phyloP scores from a whole-genome alignment of 2,888 invertebrate species.

The Lasioglossum malachurum region DNA sequence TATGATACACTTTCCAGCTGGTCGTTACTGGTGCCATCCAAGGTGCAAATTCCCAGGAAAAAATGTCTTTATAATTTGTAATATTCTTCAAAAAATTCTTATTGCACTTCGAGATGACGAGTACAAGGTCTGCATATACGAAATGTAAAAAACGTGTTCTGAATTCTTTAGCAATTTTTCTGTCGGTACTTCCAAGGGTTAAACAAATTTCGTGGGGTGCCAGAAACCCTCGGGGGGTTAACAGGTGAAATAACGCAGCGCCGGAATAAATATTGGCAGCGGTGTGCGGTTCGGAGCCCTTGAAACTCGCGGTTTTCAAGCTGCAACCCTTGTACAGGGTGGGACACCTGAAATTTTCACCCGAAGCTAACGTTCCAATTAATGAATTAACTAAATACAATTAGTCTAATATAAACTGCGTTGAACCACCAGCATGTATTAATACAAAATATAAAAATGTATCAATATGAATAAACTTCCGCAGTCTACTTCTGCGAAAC shows the following conservation, averaged over 20 bases:
- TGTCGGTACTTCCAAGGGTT: not conserved
- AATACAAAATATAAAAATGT: too few relatives aligned
- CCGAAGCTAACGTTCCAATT: too few relatives aligned
- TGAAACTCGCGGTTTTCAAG: not conserved
- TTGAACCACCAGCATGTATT: too few relatives aligned
- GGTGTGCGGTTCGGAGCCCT: not conserved
- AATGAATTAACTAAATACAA: too few relatives aligned
- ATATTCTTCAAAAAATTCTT: too few relatives aligned
- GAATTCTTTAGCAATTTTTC: not conserved
- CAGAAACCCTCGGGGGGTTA: not conserved
- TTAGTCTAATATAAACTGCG: too few relatives aligned
- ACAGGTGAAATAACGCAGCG: not conserved
- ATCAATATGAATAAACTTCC: too few relatives aligned
- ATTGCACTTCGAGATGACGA: too few relatives aligned
- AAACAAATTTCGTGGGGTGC: not conserved
- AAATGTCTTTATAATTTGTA: too few relatives aligned
- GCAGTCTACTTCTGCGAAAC: too few relatives aligned
- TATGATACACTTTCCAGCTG: not conserved
- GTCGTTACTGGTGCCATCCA: not conserved
- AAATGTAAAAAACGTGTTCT: not conserved
- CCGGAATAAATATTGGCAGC: constrained; percentile 1
- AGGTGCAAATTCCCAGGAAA: too few relatives aligned
- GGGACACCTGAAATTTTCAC: not conserved
- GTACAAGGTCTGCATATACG: too few relatives aligned
- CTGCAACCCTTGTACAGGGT: constrained; percentile 6